Evolutionary conservation across 2,113 vertebrate species (phyloP), one percentile per base, ranked within the genome.

Genomic region (Naja naja): DNA sequence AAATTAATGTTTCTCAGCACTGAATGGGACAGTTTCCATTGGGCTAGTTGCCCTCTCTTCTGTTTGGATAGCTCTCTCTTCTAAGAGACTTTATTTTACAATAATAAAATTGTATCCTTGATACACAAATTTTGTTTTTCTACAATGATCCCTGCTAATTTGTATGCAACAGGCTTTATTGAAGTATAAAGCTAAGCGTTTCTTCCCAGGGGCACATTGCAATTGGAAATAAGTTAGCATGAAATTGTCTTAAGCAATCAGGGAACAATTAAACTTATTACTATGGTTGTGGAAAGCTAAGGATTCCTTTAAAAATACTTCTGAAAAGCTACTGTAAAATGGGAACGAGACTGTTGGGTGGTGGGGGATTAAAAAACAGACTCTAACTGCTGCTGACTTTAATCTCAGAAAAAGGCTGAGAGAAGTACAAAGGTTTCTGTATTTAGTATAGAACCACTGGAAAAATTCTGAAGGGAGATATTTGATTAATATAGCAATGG

Each of bases 201-300:
- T 22, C 88, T n/a, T 89, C 88, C 69, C 88, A 16, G 53, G 54
- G 92, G 43, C 53, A 85, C 88, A 56, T 56, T 92, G 87, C 64
- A 89, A 89, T 85, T 85, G 64, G 53, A 92, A 89, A 89, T 30
- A 45, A 92, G 53, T 92, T 89, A 92, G 88, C 43, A 89, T 92
- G 55, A 92, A 49, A 89, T 92, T 56, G 69, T 92, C 56, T 89
- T 56, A 89, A 92, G 89, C 69, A 92, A 92, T 89, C 69, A 25
- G 27, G 49, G 69, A 85, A 30, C 88, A 89, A 89, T 92, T 89
- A 89, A 45, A 92, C 30, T 89, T 43, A 85, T 92, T 49, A 85
- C 25, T 85, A 34, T 30, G 85, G 30, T 74, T 89, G 53, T 34
- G 9, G 10, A 85, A 85, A 92, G 39, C 30, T 23, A 92, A 92